Percentiles rank a stretch among this genome's conserved stretches.
These are phyloP conservation scores for Xiphorhynchus elegans DNA, from an alignment of 2,113 vertebrate genomes.

Conservation along the genomic window DNA sequence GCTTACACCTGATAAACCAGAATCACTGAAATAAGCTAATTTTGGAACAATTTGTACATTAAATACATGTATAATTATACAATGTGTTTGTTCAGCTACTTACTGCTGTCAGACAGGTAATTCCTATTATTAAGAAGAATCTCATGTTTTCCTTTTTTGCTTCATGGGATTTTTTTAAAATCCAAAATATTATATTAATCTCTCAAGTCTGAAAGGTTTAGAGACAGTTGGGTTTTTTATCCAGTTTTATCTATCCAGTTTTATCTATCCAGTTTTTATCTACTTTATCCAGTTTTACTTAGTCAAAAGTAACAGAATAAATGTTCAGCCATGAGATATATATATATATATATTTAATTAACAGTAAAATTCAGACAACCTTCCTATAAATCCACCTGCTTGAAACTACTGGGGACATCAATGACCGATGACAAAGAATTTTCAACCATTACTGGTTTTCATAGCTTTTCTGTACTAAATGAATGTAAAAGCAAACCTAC, in stretches of 20 bases:
- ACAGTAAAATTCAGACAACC: not conserved
- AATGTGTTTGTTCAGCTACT: not conserved
- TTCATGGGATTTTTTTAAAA: not conserved
- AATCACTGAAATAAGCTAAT: not conserved
- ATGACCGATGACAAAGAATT: not conserved
- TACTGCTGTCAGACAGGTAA: not conserved
- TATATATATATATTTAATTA: not conserved
- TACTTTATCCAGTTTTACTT: not conserved
- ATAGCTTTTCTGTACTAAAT: not conserved
- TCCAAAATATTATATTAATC: not conserved
- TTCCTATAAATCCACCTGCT: not conserved
- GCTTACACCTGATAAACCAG: not conserved
- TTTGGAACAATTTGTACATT: not conserved
- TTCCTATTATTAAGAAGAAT: not conserved
- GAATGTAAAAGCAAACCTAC: not conserved
- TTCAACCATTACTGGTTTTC: not conserved
- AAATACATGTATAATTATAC: not conserved
- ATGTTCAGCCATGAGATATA: not conserved
- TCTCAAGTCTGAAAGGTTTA: not conserved
- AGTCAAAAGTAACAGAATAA: not conserved
- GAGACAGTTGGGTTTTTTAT: not conserved
- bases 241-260: no score
- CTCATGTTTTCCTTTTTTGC: not conserved
- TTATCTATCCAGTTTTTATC: no score
- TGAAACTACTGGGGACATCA: not conserved